Evolutionary conservation across 1,140 invertebrate genomes (phyloP).

Genomic region (Helicoverpa zea): DNA sequence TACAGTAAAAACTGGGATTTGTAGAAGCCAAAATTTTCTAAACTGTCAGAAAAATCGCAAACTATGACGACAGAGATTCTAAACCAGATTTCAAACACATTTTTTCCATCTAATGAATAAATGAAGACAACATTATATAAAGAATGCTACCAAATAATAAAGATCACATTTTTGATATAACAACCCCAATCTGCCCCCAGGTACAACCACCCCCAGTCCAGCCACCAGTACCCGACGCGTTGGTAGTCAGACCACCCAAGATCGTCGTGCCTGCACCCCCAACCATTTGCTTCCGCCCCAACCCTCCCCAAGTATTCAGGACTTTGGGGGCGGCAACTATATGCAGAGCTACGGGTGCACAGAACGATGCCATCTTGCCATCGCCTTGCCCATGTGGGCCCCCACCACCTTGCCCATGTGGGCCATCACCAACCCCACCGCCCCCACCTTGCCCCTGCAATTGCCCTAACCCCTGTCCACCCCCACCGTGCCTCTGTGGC

Average conservation of each 20-base stretch:
- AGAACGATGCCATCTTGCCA: background rate
- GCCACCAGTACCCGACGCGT: conserved; percentile 59
- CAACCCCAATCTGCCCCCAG: conserved; percentile 51
- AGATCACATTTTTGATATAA: background rate
- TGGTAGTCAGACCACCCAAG: conserved; percentile 66
- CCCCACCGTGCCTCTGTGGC: too few relatives aligned
- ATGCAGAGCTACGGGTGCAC: conserved; percentile 24
- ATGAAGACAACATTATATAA: too few relatives aligned
- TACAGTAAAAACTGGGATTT: too few relatives aligned
- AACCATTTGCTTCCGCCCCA: conserved; percentile 68
- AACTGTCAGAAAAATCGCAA: too few relatives aligned
- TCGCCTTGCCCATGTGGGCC: background rate
- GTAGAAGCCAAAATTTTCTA: too few relatives aligned
- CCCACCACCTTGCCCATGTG: conserved; percentile 1
- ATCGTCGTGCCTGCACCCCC: conserved; percentile 69
- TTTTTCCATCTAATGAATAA: too few relatives aligned
- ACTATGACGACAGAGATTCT: too few relatives aligned
- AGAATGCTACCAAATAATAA: too few relatives aligned
- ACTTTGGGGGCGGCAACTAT: conserved; percentile 59
- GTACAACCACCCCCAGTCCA: conserved; percentile 64
- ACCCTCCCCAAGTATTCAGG: conserved; percentile 64
- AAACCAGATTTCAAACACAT: too few relatives aligned
- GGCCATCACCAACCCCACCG: conserved; percentile 10
- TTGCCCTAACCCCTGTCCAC: background rate
- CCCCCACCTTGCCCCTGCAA: conserved; percentile 51